Conservation (phyloP, 2,888 invertebrate species). For the Aphidoletes aphidimyza region DNA sequence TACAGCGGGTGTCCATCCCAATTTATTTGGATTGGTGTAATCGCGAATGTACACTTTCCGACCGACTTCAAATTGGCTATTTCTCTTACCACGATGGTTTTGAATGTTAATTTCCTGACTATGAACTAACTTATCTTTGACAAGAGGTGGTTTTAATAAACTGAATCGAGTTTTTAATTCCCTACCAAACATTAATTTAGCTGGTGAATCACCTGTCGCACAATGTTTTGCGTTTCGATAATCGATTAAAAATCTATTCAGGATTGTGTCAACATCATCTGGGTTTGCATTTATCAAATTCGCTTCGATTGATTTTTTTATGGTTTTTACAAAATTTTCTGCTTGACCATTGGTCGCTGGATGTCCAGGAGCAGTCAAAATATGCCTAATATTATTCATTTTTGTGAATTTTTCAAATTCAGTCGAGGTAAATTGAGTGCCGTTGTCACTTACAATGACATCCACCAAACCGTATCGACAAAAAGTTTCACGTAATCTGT, state of each 20-base stretch:
- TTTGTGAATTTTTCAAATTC: constrained; percentile 10
- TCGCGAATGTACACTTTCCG: not conserved
- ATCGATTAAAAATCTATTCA: not conserved
- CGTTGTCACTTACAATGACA: constrained; percentile 12
- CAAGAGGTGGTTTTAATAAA: not conserved
- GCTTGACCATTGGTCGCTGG: constrained; percentile 45
- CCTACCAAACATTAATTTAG: not conserved
- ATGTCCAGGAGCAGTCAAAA: constrained; percentile 13
- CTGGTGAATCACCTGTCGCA: not conserved
- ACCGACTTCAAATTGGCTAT: not conserved
- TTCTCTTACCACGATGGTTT: not conserved
- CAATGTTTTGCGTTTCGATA: not conserved
- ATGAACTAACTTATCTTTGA: not conserved
- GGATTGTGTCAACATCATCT: not conserved
- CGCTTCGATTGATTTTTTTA: constrained; percentile 55
- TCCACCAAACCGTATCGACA: constrained; percentile 6
- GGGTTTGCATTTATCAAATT: not conserved
- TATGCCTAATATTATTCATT: not conserved
- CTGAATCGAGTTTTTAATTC: not conserved
- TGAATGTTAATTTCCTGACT: not conserved
- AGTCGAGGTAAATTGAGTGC: constrained; percentile 20
- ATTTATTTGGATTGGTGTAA: not conserved
- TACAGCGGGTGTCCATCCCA: not conserved
- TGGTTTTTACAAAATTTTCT: constrained; percentile 57
- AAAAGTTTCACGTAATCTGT: constrained; percentile 5